Evolutionary conservation across 2,113 vertebrate genomes (phyloP), one percentile per base, ranked within the genome.

Genomic region (Vulpes vulpes): DNA sequence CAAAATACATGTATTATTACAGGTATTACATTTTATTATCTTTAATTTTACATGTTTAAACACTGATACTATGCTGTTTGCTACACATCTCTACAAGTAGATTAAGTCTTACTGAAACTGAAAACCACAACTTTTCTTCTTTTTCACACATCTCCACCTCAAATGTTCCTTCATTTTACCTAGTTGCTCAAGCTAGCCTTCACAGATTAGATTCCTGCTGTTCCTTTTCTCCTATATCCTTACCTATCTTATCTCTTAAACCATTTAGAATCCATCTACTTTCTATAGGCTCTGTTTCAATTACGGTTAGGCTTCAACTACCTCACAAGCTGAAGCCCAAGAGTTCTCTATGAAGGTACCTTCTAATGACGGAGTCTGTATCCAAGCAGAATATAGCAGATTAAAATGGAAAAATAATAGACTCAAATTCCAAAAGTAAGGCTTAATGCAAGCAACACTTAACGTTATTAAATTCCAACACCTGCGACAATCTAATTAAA

Each of bases 351-450:
- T 64, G 19, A 80, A 92, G 27, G 32, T 57, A 89, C 3, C 65
- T 2, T 81, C 55, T 55, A 88, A 53, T 55, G 49, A 76, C 15
- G 69, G 1, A 89, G 35, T 91, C 25, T 92, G 12, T 74, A 76
- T 91, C 78, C 51, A 96, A 62, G 79, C 6, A 96, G 14, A 64
- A 69, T 53, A 83, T 5, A 60, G 23, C 60, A 79, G 49, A 95
- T 76, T 89, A 59, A 74, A 85, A 8, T 38, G 32, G n/a, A 64
- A 95, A 94, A 96, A 19, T 17, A 74, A 91, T 20, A 91, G n/a
- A 85, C 49, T 92, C 30, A 64, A 38, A 95, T 85, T 95, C 35
- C 80, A 87, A 67, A 96, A 93, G 22, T 55, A 79, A 91, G 67
- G 14, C 30, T 84, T 80, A 84, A 71, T 38, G 62, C 27, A 96